Evolutionary conservation across 2,797 vertebrate species (phyloP), one percentile per base, ranked within the genome.

Genomic region (Gadopsis marmoratus): DNA sequence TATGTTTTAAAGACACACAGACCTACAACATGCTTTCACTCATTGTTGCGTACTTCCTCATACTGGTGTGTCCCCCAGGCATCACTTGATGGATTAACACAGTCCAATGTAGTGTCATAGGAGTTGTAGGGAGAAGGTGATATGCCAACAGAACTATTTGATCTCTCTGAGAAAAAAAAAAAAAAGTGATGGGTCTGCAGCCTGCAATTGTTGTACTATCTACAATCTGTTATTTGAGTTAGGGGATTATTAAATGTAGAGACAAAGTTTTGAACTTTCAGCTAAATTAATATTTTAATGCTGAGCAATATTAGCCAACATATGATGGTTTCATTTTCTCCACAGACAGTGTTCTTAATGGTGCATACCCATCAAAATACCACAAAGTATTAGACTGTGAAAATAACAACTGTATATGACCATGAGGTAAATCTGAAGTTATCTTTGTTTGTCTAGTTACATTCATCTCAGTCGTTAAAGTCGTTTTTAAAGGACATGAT

Each of bases 21-120:
- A 59, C 16, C 45, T 11, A 55, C 47, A 39, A 50, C 39, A 73
- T 4, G 13, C 13, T 45, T 29, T 50, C 45, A 58, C 7, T 14
- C 17, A 54, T 63, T 41, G 21, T 12, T 10, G 13, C 31, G 26
- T 13, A 35, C 64, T 78, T 70, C 39, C 33, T 72, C 54, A 69
- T 7, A 53, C 17, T 47, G 50, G 23, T 43, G 11, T 54, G 17
- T 45, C 26, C 4, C 1, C 16, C 1, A 13, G 51, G 12, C 13
- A 33, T 7, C 33, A 6, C 19, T 48, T 9, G 7, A 68, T 26
- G 29, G 7, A 47, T 17, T 66, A 54, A 8, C 31, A 50, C 29
- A 76, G 50, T 19, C n/a, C 23, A 35, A 58, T 19, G 23, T 26
- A 64, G 45, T 48, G 43, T 79, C 39, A 60, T 5, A 68, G 1